Evolutionary conservation across 1,140 invertebrate species (phyloP).

Genomic region (Mya arenaria): DNA sequence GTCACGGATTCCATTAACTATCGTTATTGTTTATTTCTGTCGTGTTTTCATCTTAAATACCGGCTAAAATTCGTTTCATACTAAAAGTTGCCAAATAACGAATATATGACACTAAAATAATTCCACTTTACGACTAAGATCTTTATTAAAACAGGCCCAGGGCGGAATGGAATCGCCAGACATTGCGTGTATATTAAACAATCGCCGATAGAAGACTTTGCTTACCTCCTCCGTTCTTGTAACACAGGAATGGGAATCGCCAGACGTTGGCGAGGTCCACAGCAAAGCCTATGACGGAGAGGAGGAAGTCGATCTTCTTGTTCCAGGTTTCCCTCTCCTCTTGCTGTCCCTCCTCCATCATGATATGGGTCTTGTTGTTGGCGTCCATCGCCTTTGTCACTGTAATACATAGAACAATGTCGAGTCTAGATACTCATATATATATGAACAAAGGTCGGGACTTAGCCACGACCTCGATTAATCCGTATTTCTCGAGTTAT

Average conservation of each 20-base stretch:
- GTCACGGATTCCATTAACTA: too few species aligned
- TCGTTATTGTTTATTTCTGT: not conserved
- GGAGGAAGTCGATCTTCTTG: constrained; percentile 93
- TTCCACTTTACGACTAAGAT: not conserved
- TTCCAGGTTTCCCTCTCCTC: constrained; percentile 80
- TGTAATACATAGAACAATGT: not conserved
- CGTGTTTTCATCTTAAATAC: not conserved
- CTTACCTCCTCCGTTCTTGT: constrained; percentile 76
- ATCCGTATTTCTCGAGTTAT: not conserved
- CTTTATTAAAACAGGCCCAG: not conserved
- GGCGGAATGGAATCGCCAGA: not conserved
- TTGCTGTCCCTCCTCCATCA: constrained; percentile 33
- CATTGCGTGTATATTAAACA: not conserved
- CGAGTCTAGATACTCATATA: not conserved
- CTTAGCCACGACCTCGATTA: not conserved
- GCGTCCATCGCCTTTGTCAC: constrained; percentile 32
- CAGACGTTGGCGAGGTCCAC: constrained; percentile 92
- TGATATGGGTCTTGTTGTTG: constrained; percentile 32
- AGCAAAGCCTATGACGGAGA: constrained; percentile 93
- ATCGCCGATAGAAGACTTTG: not conserved
- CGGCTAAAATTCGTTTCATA: not conserved
- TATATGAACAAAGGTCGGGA: not conserved
- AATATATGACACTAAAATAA: not conserved
- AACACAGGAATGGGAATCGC: constrained; percentile 84
- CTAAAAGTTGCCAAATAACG: not conserved